These are phyloP conservation scores for human (Homo sapiens) DNA, from an alignment of 2,113 vertebrate genomes.

Conservation along the genomic window GRCh38 chr18:11753501-11754000, in stretches of 20 bases:
- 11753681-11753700: slow-evolving; percentile 90
- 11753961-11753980: neutral
- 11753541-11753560: slow-evolving; percentile 28
- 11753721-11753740: slow-evolving; percentile 56
- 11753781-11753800: slow-evolving; percentile 71
- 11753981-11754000: neutral
- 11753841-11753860: slow-evolving; percentile 99
- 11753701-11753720: slow-evolving; percentile 55
- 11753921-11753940: slow-evolving; percentile 98
- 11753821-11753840: slow-evolving; percentile 98
- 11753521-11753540: neutral
- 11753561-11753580: slow-evolving; percentile 40
- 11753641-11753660: slow-evolving; percentile 99
- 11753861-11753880: slow-evolving; percentile 96
- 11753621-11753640: slow-evolving; percentile 98
- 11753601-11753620: slow-evolving; percentile 78
- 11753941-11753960: slow-evolving; percentile 90
- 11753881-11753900: slow-evolving; percentile 98
- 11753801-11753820: slow-evolving; percentile 66
- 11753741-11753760: slow-evolving; percentile 62
- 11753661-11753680: slow-evolving; percentile 99
- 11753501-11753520: neutral
- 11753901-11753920: slow-evolving; percentile 99
- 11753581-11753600: slow-evolving; percentile 39
- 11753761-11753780: slow-evolving; percentile 71